Percentiles rank a stretch among this genome's conserved stretches.
Conservation (phyloP, 2,113 vertebrate genomes). For the Phasianus colchicus region DNA sequence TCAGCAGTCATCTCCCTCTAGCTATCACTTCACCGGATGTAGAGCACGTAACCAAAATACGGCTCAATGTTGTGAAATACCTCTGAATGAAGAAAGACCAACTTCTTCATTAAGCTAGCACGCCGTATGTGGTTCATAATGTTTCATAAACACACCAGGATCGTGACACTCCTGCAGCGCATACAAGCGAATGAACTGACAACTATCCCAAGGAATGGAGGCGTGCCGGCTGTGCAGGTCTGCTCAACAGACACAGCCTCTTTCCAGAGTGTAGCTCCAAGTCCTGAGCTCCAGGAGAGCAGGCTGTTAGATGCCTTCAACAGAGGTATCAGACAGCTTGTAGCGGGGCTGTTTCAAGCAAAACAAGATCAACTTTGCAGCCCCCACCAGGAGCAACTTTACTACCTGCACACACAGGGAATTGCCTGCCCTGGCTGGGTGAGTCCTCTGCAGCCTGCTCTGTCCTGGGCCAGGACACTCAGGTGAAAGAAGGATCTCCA, state of each 20-base stretch:
- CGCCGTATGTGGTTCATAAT: neutral
- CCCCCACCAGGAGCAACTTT: neutral
- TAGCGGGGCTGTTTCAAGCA: accelerated
- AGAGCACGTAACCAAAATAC: neutral
- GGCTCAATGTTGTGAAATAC: neutral
- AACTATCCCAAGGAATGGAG: neutral
- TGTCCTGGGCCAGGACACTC: neutral
- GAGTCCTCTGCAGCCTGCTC: neutral
- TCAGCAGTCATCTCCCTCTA: neutral
- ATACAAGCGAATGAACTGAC: accelerated
- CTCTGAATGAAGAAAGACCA: neutral
- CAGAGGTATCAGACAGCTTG: accelerated
- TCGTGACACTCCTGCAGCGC: neutral
- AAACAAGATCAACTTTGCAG: neutral
- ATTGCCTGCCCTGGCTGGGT: neutral
- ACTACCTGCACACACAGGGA: neutral
- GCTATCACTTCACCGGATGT: neutral
- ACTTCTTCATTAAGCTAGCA: neutral
- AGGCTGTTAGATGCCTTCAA: neutral
- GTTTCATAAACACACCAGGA: neutral
- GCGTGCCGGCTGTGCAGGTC: accelerated
- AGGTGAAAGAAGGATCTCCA: neutral
- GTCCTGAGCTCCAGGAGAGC: neutral
- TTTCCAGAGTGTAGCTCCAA: neutral
- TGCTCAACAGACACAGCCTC: neutral